Evolutionary conservation across 2,797 vertebrate species (phyloP).

Genomic region (Fistularia tabacaria): DNA sequence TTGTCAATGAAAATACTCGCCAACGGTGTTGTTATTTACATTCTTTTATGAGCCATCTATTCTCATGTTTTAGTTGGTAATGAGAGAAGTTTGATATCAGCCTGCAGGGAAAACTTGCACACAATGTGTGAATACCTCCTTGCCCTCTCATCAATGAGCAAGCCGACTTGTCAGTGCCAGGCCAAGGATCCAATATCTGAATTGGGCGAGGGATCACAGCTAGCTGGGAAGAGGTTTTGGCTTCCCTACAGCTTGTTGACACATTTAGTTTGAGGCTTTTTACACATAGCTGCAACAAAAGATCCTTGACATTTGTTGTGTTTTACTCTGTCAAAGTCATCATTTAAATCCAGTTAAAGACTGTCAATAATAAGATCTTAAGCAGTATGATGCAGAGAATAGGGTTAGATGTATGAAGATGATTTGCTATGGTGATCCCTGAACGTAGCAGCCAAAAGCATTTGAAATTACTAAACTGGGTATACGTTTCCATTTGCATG

Average conservation of each 20-base stretch:
- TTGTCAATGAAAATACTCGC: not conserved
- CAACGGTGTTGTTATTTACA: slow-evolving; percentile 33
- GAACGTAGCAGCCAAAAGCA: too few relatives aligned
- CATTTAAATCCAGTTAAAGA: not conserved
- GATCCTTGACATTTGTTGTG: slow-evolving; percentile 27
- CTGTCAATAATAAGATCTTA: too few relatives aligned
- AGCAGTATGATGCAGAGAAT: too few relatives aligned
- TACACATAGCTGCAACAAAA: slow-evolving; percentile 12
- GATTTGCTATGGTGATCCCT: too few relatives aligned
- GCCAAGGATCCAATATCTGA: slow-evolving; percentile 56
- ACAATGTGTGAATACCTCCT: slow-evolving; percentile 42
- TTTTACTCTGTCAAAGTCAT: slow-evolving; percentile 14
- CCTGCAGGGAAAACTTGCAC: slow-evolving; percentile 45
- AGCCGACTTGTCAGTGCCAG: slow-evolving; percentile 45
- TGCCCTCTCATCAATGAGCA: slow-evolving; percentile 37
- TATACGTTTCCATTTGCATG: too few relatives aligned
- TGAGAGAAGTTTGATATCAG: slow-evolving; percentile 50
- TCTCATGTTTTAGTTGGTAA: slow-evolving; percentile 37
- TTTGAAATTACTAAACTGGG: too few relatives aligned
- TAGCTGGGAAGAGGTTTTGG: slow-evolving; percentile 40
- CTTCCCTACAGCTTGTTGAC: slow-evolving; percentile 38
- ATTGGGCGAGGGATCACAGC: slow-evolving; percentile 53
- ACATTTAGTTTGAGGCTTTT: slow-evolving; percentile 42
- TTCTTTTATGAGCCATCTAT: slow-evolving; percentile 12
- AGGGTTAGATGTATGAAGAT: too few relatives aligned